Base-by-base conservation (phyloP, 2,888 invertebrate species). In the Epinotia brunnichana region DNA sequence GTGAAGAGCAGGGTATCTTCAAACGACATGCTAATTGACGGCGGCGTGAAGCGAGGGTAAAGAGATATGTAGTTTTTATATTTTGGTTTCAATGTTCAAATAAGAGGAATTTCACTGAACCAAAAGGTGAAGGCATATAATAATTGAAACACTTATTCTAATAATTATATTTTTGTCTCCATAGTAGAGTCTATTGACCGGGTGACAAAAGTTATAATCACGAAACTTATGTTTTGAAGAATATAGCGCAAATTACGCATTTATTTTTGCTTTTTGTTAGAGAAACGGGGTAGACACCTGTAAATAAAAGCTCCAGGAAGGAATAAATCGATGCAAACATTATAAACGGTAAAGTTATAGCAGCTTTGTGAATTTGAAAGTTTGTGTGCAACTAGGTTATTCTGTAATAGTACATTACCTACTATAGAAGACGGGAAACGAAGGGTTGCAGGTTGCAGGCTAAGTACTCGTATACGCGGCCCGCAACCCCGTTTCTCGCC, bases 11-110 rank as follows among this genome's bases (percentile, higher is more conserved):
- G 83, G 85, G 86, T 84, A 86, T 91, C 91, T 91, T 90, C 90
- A 90, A 91, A 91, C 87, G 88, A 91, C 87, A 91, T 91, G 91
- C 90, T 92, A 92, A 92, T 92, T 92, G 92, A 91, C 88, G 86
- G 81, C 83, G 84, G 86, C 84, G 87, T 86, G 87, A 88, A 87
- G 83, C 84, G 83, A 80, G 81, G 81, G 81, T 85, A 86, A 83
- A 85, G 86, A 85, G 82, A 80, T 80, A 80, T 80, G 79, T 74
- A 76, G 82, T 88, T 87, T 87, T 84, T 83, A 77, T 77, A 84
- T 80, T 80, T 83, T 81, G 77, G 81, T 79, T 74, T 75, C 77
- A 75, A 78, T 77, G 78, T 80, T 60, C 41, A 63, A 69, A 67
- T 69, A 69, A 35, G 59, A 71, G 66, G 44, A 54, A 44, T 35